Evolutionary conservation across 2,113 vertebrate species (phyloP).

Genomic region (Bostrychus sinensis): DNA sequence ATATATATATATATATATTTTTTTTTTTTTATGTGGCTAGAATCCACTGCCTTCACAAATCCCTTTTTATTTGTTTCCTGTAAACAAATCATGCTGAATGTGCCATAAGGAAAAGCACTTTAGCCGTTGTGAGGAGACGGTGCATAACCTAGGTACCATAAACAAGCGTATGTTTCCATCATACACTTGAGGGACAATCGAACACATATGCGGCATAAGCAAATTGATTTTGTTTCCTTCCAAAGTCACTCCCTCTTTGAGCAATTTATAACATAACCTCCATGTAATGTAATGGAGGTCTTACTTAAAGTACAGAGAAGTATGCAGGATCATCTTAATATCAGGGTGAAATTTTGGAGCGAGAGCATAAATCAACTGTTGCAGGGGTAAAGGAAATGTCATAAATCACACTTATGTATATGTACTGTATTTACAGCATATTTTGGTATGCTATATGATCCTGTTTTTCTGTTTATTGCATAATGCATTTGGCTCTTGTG

Average conservation of each 20-base stretch:
- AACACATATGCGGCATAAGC: slow-evolving; percentile 12
- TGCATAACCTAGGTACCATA: slow-evolving; percentile 30
- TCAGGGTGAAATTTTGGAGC: background rate
- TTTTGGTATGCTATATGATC: too few relatives aligned
- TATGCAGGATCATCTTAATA: background rate
- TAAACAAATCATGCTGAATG: slow-evolving; percentile 30
- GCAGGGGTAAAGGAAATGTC: background rate
- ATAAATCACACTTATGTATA: slow-evolving; percentile 26
- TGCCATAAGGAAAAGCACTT: slow-evolving; percentile 15
- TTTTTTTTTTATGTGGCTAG: background rate
- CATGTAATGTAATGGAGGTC: slow-evolving; percentile 12
- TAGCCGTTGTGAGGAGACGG: slow-evolving; percentile 24
- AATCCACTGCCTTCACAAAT: background rate
- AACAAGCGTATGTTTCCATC: slow-evolving; percentile 30
- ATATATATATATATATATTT: too few relatives aligned
- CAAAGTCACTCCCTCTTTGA: slow-evolving; percentile 8
- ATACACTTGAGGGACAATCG: slow-evolving; percentile 34
- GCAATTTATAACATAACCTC: slow-evolving; percentile 37
- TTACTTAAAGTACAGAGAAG: background rate
- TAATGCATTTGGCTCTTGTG: background rate
- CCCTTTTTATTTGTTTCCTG: slow-evolving; percentile 1
- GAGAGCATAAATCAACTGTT: background rate
- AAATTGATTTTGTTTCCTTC: slow-evolving; percentile 46
- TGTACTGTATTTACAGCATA: background rate
- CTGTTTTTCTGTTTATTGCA: slow-evolving; percentile 10